Base-by-base conservation (phyloP, 2,113 vertebrate genomes). In the Limnothrissa miodon region DNA sequence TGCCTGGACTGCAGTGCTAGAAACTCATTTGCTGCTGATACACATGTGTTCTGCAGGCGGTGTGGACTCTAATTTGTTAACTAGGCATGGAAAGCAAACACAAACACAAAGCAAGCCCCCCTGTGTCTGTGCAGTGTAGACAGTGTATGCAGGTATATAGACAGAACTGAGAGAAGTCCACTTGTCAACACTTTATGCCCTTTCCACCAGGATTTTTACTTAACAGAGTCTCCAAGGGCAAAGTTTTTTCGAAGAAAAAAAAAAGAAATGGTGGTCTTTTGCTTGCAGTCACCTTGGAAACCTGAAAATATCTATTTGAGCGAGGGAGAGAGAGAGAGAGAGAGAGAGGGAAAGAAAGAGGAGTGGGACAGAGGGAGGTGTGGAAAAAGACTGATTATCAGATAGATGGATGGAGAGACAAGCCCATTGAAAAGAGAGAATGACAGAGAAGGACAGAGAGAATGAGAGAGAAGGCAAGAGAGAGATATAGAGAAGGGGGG, bases 251-350 rank as follows among this genome's bases (percentile, higher is more conserved):
- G 36, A 42, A 6, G 6, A 42, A 56, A 56, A 56, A 56, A 29
- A 74, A 74, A 74, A 74, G 29, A 0, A 17, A 29, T 17, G 66
- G 66, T 15, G 13, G 15, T 36, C 10, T 29, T 36, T 36, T 36
- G 25, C 66, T 2, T 15, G 62, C 62, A 70, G 66, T 74, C 66
- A 74, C 66, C 66, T 74, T 74, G 33, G 66, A 36, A 74, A 74
- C 66, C 66, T 74, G 66, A 74, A 74, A 74, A 74, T 74, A 74
- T 29, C 66, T 74, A 74, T 74, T 74, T 29, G n/a, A n/a, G n/a
- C n/a, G n/a, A n/a, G n/a, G n/a, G n/a, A n/a, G n/a, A 74, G 66
- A 74, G 66, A 74, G 66, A 36, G 66, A 36, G 29, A 74, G 66
- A 36, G 66, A 74, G 66, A 74, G 66, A 15, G 33, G 66, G 10